Evolutionary conservation across 2,888 invertebrate genomes (phyloP).

Genomic region (Tipula vernalis): DNA sequence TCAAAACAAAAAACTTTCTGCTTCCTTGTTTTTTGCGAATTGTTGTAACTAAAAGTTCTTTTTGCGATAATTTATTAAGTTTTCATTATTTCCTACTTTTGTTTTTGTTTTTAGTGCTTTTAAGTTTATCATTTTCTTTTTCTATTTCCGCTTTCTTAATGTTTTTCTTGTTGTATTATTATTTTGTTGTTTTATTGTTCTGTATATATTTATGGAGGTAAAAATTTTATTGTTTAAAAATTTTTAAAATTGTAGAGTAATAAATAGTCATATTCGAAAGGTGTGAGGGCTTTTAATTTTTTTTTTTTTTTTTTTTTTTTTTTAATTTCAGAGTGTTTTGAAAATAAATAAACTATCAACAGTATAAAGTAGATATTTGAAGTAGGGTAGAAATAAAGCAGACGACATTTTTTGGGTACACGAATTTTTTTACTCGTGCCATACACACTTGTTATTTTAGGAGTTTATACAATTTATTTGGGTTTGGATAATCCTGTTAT

Average conservation of each 20-base stretch:
- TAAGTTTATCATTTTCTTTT: background rate
- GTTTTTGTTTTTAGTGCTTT: background rate
- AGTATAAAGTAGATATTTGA: background rate
- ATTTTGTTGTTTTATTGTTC: background rate
- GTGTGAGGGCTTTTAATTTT: background rate
- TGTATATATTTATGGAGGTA: background rate
- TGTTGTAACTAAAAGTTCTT: background rate
- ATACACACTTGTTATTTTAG: background rate
- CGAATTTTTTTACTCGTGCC: background rate
- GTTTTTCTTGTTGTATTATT: background rate
- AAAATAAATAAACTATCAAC: background rate
- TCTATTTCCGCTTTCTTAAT: background rate
- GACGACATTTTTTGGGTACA: background rate
- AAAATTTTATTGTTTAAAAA: background rate
- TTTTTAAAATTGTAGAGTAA: background rate
- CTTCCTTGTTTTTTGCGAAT: background rate
- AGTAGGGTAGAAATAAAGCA: background rate
- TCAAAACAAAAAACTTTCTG: background rate
- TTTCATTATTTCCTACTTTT: background rate
- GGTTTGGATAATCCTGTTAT: background rate
- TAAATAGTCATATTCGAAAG: background rate
- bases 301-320: too few relatives aligned
- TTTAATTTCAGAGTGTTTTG: background rate
- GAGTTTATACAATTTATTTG: background rate
- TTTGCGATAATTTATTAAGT: background rate